Percentiles rank a stretch among this genome's conserved stretches.
Evolutionary conservation across 2,888 invertebrate genomes (phyloP).

Genomic region (Acleris sparsana): DNA sequence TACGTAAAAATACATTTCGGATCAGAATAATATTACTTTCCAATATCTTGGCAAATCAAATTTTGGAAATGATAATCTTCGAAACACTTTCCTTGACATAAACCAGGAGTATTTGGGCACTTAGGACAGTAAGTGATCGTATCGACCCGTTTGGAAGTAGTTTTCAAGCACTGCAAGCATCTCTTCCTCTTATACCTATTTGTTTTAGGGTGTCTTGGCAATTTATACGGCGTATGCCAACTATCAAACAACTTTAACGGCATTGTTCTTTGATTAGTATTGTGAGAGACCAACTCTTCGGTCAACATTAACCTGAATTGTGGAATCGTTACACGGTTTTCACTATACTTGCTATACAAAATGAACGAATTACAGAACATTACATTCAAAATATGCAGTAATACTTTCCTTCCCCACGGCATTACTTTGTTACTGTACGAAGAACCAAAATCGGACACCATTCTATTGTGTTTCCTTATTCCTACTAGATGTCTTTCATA

Average conservation of each 20-base stretch:
- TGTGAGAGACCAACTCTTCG: constrained; percentile 21
- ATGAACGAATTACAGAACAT: constrained; percentile 31
- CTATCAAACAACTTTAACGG: background rate
- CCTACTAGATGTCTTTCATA: constrained; percentile 24
- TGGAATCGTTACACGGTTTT: constrained; percentile 11
- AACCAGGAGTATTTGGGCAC: constrained; percentile 23
- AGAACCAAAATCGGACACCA: constrained; percentile 13
- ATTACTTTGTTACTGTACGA: constrained; percentile 19
- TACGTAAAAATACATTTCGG: too few relatives aligned
- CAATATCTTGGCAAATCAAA: background rate
- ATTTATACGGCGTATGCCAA: constrained; percentile 29
- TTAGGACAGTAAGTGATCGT: constrained; percentile 31
- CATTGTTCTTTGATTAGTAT: constrained; percentile 4
- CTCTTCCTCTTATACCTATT: constrained; percentile 29
- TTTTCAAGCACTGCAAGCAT: constrained; percentile 26
- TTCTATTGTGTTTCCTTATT: constrained; percentile 21
- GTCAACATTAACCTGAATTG: constrained; percentile 16
- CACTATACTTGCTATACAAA: constrained; percentile 10
- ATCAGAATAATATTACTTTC: background rate
- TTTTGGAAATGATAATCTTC: constrained; percentile 19
- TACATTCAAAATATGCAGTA: constrained; percentile 20
- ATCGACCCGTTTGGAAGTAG: constrained; percentile 19
- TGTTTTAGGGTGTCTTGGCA: constrained; percentile 24
- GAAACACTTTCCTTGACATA: constrained; percentile 29
- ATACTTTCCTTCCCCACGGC: constrained; percentile 18